Base-by-base conservation (phyloP, 2,888 invertebrate genomes). In the Laothoe populi region DNA sequence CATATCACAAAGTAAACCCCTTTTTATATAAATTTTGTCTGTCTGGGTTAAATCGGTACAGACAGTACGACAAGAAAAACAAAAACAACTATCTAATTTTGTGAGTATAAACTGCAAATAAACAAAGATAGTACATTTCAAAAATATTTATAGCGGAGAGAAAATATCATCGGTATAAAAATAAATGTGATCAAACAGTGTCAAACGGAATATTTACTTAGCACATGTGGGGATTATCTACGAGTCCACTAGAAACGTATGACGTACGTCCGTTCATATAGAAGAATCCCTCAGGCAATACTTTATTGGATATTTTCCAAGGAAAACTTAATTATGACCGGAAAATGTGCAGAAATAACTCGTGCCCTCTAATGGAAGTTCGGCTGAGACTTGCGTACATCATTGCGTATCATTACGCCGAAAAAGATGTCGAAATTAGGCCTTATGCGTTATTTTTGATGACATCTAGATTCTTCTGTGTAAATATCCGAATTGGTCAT, bases 221-320 rank as follows among this genome's bases (percentile, higher is more conserved):
- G 10, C 19, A 8, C 48, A 16, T 40, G 40, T 21, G 26, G n/a
- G 45, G 35, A 57, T 46, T 45, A 46, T 59, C 49, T 35, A 48
- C 21, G 53, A 46, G n/a, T 24, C 23, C 35, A 35, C 35, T 44
- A 59, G 21, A n/a, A 61, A 64, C 44, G 61, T 59, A 71, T 75
- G 78, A 77, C 74, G 78, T 74, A 71, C 62, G 61, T 67, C 66
- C 67, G 69, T 68, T 68, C 69, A 70, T 71, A 73, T 69, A 73
- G 69, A 64, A 66, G 65, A 68, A 70, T 76, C 75, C 76, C 78
- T 69, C 62, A 70, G 73, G 73, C 71, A 75, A 75, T 75, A 76
- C 71, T 81, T 82, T 83, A 82, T 85, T 87, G 85, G 86, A 81
- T 76, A 77, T 76, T 78, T 77, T 84, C 86, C 84, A 87, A 84